Base-by-base conservation (phyloP, 2,797 vertebrate genomes). In the Melanitta fusca region DNA sequence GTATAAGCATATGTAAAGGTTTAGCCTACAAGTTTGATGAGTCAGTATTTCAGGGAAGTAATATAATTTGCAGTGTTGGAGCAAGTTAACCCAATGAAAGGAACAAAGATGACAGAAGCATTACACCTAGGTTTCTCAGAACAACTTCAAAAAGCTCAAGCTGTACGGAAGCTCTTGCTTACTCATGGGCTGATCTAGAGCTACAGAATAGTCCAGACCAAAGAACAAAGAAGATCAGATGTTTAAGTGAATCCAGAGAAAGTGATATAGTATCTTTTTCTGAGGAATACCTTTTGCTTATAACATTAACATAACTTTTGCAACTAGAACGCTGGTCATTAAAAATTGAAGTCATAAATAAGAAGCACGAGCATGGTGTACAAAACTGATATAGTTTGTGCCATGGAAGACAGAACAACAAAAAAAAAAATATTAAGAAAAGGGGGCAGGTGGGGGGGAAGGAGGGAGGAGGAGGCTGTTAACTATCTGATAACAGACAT, bases 281-380 rank as follows among this genome's bases (percentile, higher is more conserved):
- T 58, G 22, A 73, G 12, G 9, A 30, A 47, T 16, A 54, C 11
- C 4, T 9, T 24, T 69, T 41, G 14, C 2, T 78, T 28, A 28
- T 57, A 72, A 41, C 14, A 41, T 4, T 15, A 74, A 78, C 74
- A 2, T 27, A 64, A 61, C 5, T 3, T 75, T 57, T 61, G 11
- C 41, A 3, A 30, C 28, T 49, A 43, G 22, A 57, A 68, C 68
- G 5, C 1, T 36, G 16, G 3, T 2, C 0, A 1, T 21, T 49
- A 64, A 66, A 71, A 78, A 36, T 6, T 12, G 5, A 83, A 80
- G 6, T 49, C 5, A 56, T 18, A 73, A 78, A 58, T 27, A 13
- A 45, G 17, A 60, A 58, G 3, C 45, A 5, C 3, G 38, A 91
- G 3, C 1, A 12, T 21, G 10, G 54, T 43, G 8, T 19, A 38